phyloP scores from a whole-genome alignment of 1,140 invertebrate species.

The Drosophila mojavensis region DNA sequence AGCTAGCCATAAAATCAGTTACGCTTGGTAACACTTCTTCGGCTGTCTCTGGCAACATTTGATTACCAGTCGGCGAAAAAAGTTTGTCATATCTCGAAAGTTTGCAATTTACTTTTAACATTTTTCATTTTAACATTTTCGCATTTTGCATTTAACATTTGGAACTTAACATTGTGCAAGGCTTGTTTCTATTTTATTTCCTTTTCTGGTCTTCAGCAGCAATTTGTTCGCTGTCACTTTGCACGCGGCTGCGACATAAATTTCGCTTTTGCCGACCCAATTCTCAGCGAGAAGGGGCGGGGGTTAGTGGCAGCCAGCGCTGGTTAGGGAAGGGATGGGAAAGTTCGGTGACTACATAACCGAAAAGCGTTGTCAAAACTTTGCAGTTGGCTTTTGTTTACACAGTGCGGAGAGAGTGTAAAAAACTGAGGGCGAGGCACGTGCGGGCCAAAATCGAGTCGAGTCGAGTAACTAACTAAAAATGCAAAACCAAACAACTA shows the following conservation, averaged over 20 bases:
- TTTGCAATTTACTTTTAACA: slow-evolving; percentile 31
- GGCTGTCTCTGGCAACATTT: slow-evolving; percentile 17
- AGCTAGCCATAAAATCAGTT: too few species aligned
- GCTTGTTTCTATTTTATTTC: slow-evolving; percentile 39
- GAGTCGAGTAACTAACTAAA: slow-evolving; percentile 67
- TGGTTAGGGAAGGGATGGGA: neutral
- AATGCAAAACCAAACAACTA: slow-evolving; percentile 57
- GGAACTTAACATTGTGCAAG: slow-evolving; percentile 39
- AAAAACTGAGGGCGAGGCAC: slow-evolving; percentile 2
- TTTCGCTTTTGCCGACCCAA: slow-evolving; percentile 79
- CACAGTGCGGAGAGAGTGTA: slow-evolving; percentile 29
- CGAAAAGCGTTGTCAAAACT: slow-evolving; percentile 78
- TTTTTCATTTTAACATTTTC: slow-evolving; percentile 36
- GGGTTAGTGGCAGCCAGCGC: neutral
- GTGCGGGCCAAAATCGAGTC: slow-evolving; percentile 15
- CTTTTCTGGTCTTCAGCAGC: slow-evolving; percentile 50
- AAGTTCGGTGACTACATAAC: slow-evolving; percentile 44
- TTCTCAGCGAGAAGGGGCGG: slow-evolving; percentile 46
- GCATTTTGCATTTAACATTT: slow-evolving; percentile 26
- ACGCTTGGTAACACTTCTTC: neutral
- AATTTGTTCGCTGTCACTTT: slow-evolving; percentile 81
- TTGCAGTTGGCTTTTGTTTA: slow-evolving; percentile 82
- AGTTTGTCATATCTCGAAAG: slow-evolving; percentile 17
- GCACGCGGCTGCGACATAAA: slow-evolving; percentile 81
- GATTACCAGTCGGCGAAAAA: slow-evolving; percentile 44